A percentile compares a stretch with the other conserved stretches of the same genome.
phyloP scores from a whole-genome alignment of 2,113 vertebrate species.

The Paratilapia polleni region DNA sequence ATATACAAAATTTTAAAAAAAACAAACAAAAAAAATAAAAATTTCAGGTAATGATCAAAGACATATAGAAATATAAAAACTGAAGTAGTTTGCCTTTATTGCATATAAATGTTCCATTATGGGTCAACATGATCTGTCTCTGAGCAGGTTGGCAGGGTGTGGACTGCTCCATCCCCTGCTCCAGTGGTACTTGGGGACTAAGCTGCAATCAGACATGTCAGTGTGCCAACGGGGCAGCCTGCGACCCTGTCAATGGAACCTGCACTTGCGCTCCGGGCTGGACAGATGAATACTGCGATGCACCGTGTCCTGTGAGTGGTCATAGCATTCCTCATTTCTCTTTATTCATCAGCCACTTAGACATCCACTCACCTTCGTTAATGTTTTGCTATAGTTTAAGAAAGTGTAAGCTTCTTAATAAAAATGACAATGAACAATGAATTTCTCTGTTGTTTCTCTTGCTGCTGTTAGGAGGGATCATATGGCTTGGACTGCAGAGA shows the following conservation, averaged over 20 bases:
- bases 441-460: background rate
- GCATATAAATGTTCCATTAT: background rate
- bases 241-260: constrained; percentile 84
- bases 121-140: background rate
- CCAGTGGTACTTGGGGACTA: constrained; percentile 87
- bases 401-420: background rate
- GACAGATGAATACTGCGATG: constrained; percentile 85
- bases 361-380: background rate
- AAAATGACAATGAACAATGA: background rate
- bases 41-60: background rate
- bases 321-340: background rate
- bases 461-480: constrained; percentile 82
- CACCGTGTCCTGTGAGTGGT: constrained; percentile 85
- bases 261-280: constrained; percentile 89
- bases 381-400: background rate
- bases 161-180: constrained; percentile 88
- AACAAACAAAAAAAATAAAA: background rate
- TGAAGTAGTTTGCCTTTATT: background rate
- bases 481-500: constrained; percentile 88
- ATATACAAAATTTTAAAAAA: background rate
- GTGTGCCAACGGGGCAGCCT: constrained; percentile 86
- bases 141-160: constrained; percentile 89
- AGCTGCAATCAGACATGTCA: constrained; percentile 87
- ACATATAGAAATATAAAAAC: background rate
- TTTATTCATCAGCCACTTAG: background rate